A percentile compares a stretch with the other conserved stretches of the same genome.
These are phyloP conservation scores for Tineola bisselliella DNA, from an alignment of 2,888 invertebrate species.

Conservation along the genomic window DNA sequence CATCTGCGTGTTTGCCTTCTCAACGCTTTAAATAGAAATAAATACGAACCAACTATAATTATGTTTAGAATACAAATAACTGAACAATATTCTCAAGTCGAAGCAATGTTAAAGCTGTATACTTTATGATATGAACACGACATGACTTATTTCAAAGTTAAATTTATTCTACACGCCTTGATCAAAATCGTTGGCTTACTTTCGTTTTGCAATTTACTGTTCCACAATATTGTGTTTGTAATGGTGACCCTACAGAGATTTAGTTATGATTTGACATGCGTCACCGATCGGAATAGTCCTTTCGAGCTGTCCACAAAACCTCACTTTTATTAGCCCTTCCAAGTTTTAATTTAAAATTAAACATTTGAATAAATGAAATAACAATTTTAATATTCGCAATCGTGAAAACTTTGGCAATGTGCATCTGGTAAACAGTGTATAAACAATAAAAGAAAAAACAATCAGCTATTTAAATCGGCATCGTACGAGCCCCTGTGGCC, in stretches of 20 bases:
- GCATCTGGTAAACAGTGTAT: too few species aligned
- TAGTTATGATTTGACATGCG: neutral
- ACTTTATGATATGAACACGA: conserved; percentile 2
- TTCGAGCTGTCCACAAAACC: neutral
- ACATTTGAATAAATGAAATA: too few species aligned
- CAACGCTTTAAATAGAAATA: too few species aligned
- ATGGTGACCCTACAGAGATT: conserved; percentile 1
- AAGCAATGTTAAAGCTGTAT: neutral
- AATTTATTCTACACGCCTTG: conserved; percentile 3
- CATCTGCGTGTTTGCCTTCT: too few species aligned
- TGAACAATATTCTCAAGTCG: neutral
- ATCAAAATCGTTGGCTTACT: conserved; percentile 3
- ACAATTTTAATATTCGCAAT: too few species aligned
- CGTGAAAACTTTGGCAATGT: too few species aligned
- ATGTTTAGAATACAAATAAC: too few species aligned
- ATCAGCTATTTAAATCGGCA: too few species aligned
- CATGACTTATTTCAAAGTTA: neutral
- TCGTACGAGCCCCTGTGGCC: conserved; percentile 81
- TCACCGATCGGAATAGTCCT: neutral
- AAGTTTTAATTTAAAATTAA: too few species aligned
- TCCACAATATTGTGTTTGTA: neutral
- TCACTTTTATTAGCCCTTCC: neutral
- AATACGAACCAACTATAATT: too few species aligned
- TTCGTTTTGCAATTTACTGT: conserved; percentile 6
- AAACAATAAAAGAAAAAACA: too few species aligned